Conservation (phyloP, 2,888 invertebrate genomes). For the Xestoiulus laeticollis region DNA sequence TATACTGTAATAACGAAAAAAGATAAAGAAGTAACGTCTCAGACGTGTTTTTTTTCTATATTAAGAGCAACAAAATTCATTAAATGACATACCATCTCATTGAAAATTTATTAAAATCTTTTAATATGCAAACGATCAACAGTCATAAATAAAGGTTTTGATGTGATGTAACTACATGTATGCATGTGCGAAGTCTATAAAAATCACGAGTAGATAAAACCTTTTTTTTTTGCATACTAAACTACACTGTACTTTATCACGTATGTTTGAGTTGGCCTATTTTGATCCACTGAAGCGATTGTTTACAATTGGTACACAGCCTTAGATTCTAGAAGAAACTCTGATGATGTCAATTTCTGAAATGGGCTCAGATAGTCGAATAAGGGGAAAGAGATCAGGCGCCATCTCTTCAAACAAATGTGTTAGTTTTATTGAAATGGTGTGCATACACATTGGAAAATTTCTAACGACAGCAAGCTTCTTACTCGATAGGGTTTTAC, state of each 20-base stretch:
- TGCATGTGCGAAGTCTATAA: too few relatives aligned
- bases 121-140: too few relatives aligned
- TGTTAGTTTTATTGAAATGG: slow-evolving; percentile 33
- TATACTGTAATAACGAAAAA: too few relatives aligned
- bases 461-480: slow-evolving; percentile 13
- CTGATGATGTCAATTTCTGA: slow-evolving; percentile 23
- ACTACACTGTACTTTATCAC: background rate
- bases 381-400: background rate
- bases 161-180: too few relatives aligned
- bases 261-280: background rate
- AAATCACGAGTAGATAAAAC: background rate
- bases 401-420: slow-evolving; percentile 22
- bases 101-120: too few relatives aligned
- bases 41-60: too few relatives aligned
- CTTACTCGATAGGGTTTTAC: background rate
- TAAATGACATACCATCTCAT: too few relatives aligned
- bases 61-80: too few relatives aligned
- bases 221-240: background rate
- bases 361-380: background rate
- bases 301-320: background rate
- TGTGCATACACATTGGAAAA: background rate
- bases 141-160: too few relatives aligned
- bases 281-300: background rate
- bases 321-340: background rate
- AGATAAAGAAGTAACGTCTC: too few relatives aligned